phyloP scores from a whole-genome alignment of 2,888 invertebrate genomes.

The Lottia gigantea region DNA sequence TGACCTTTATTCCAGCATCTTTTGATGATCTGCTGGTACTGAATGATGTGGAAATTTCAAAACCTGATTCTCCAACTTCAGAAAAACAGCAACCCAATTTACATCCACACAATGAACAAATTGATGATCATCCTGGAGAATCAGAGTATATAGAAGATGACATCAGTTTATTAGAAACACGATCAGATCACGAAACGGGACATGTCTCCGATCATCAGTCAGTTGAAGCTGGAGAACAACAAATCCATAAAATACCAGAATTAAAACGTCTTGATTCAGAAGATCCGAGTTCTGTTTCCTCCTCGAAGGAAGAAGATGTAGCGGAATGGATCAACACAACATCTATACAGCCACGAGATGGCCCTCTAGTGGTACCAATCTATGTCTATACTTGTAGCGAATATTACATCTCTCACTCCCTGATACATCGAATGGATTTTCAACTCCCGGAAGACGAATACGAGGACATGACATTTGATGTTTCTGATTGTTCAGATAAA shows the following conservation, averaged over 20 bases:
- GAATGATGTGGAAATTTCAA: slow-evolving; percentile 26
- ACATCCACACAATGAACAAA: background rate
- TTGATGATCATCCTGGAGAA: background rate
- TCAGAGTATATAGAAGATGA: background rate
- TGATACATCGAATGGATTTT: slow-evolving; percentile 58
- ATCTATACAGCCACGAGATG: slow-evolving; percentile 23
- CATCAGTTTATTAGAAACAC: background rate
- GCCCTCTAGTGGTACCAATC: slow-evolving; percentile 70
- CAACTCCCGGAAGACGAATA: slow-evolving; percentile 53
- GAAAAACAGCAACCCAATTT: slow-evolving; percentile 8
- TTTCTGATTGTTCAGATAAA: slow-evolving; percentile 25
- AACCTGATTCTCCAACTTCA: background rate
- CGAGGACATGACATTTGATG: slow-evolving; percentile 62
- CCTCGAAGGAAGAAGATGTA: background rate
- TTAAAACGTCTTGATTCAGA: slow-evolving; percentile 9
- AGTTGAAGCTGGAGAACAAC: slow-evolving; percentile 7
- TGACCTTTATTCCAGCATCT: slow-evolving; percentile 77
- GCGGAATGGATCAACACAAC: slow-evolving; percentile 28
- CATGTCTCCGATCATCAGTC: background rate
- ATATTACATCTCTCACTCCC: slow-evolving; percentile 71
- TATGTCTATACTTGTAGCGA: slow-evolving; percentile 79
- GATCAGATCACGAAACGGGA: background rate
- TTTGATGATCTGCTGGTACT: slow-evolving; percentile 69
- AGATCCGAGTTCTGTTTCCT: background rate
- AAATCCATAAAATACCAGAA: background rate